Conservation (phyloP, 2,888 invertebrate genomes). For the Crepidodera aurea region DNA sequence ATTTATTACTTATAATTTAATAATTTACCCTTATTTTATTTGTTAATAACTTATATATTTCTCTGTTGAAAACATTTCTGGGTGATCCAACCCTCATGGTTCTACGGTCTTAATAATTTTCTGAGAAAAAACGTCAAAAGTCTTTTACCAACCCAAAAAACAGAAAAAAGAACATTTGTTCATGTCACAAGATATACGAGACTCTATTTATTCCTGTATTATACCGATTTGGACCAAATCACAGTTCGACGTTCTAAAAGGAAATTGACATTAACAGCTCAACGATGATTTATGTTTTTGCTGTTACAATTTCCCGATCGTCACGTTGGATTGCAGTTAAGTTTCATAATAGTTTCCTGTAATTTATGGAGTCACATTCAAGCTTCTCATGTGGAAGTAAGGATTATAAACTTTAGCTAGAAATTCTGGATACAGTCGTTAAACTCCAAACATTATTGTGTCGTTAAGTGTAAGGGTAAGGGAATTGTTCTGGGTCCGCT, state of each 20-base stretch:
- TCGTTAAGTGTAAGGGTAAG: not conserved
- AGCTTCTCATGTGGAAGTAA: not conserved
- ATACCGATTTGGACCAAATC: not conserved
- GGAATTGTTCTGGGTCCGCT: not conserved
- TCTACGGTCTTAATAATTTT: too few species aligned
- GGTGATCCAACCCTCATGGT: too few species aligned
- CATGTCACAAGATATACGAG: not conserved
- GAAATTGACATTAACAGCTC: not conserved
- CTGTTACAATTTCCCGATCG: not conserved
- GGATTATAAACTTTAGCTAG: not conserved
- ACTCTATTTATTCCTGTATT: not conserved
- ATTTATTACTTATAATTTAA: too few species aligned
- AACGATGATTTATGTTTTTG: not conserved
- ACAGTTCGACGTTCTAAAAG: not conserved
- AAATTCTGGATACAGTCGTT: not conserved
- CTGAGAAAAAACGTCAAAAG: too few species aligned
- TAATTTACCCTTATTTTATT: too few species aligned
- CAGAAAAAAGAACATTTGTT: too few species aligned
- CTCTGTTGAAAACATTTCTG: too few species aligned
- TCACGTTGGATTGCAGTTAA: constrained; percentile 2
- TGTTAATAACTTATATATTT: too few species aligned
- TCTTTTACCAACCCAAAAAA: too few species aligned
- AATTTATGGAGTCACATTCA: not conserved
- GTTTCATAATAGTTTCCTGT: constrained; percentile 10
- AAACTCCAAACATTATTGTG: constrained; percentile 2